Evolutionary conservation across 1,140 invertebrate genomes (phyloP), one percentile per base, ranked within the genome.

Genomic region (Antheraea mylitta): DNA sequence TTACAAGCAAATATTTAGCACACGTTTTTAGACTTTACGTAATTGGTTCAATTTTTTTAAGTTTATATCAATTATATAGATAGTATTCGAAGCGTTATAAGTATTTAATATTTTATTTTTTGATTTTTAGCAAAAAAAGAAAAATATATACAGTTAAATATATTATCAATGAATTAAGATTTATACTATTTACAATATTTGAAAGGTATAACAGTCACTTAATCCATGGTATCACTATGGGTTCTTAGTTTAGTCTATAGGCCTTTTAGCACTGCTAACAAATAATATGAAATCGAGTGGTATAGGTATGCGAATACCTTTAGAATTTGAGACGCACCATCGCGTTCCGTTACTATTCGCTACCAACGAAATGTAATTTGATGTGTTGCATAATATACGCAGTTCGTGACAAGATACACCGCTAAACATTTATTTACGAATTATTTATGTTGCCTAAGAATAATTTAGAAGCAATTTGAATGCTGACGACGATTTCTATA

Each of bases 361-460:
- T 53, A 53, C 7, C 45, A 53, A 53, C 45, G 11, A 53, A 53
- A 13, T 53, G 45, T 53, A 53, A 53, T 11, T 53, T 53, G 16
- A n/a, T 53, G 16, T 53, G 45, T 53, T 53, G 45, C 45, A 53
- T 53, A 53, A 53, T 53, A 53, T 53, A 53, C 45, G 45, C 45
- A 53, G 16, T 16, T n/a, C 45, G 45, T 53, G 45, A 53, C 45
- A 53, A 53, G 45, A 13, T 13, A 53, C 45, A 16, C 45, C 45
- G 16, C 45, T 53, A 53, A 53, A 53, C 45, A 13, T 16, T 53
- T 16, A 53, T 53, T 53, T 53, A 13, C 45, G 45, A 53, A 16
- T 53, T 53, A 53, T 53, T 53, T 53, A 53, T 53, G 45, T 53
- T 53, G 16, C 45, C 45, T 53, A 53, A 53, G 45, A 53, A 53